Evolutionary conservation across 2,797 vertebrate genomes (phyloP).

Genomic region (Microhierax caerulescens): DNA sequence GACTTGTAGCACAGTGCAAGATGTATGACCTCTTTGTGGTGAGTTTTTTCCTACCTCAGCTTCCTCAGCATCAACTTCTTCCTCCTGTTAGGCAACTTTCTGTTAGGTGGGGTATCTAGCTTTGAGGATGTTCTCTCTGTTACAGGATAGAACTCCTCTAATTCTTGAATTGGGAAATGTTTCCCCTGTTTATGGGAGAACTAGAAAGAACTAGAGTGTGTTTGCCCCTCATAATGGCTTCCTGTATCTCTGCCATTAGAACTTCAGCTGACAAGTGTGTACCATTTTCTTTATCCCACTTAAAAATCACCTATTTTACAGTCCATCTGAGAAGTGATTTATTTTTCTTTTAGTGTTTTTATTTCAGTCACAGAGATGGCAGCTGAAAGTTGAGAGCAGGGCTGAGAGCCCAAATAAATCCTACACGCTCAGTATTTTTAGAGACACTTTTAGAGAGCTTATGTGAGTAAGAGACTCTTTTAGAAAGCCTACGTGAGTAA

Average conservation of each 20-base stretch:
- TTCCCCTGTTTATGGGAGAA: not conserved
- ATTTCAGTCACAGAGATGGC: not conserved
- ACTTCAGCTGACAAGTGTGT: not conserved
- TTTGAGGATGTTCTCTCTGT: not conserved
- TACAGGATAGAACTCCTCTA: not conserved
- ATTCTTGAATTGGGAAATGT: not conserved
- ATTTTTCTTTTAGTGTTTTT: not conserved
- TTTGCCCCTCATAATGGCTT: not conserved
- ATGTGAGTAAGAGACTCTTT: not conserved
- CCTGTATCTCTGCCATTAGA: not conserved
- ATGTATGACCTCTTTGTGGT: rapidly evolving
- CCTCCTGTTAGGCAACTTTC: not conserved
- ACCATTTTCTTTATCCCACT: not conserved
- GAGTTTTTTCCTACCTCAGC: not conserved
- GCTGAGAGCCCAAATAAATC: not conserved
- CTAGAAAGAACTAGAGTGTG: not conserved
- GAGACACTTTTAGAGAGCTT: not conserved
- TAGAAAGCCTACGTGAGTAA: not conserved
- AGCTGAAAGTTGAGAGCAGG: not conserved
- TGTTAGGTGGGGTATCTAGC: not conserved
- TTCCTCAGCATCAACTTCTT: not conserved
- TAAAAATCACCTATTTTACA: not conserved
- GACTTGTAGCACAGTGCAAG: not conserved
- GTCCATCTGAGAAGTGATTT: not conserved
- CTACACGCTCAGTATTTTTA: rapidly evolving